A percentile compares a stretch with the other conserved stretches of the same genome.
Evolutionary conservation across 1,140 invertebrate species (phyloP).

Genomic region (Maconellicoccus hirsutus): DNA sequence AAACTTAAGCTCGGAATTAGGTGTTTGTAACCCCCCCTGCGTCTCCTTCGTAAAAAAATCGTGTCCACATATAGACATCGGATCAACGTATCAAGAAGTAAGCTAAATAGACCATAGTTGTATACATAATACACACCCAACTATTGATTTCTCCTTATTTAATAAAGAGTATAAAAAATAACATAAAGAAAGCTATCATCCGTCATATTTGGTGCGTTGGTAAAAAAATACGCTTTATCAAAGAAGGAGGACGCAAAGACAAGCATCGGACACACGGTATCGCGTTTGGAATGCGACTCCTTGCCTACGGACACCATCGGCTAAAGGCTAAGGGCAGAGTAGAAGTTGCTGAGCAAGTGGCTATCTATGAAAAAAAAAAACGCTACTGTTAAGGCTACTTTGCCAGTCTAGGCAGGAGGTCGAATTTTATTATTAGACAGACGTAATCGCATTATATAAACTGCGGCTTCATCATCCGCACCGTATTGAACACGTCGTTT

Average conservation of each 20-base stretch:
- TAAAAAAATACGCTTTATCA: constrained; percentile 6
- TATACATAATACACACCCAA: not conserved
- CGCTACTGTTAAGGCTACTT: constrained; percentile 20
- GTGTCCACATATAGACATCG: no score
- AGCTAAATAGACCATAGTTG: not conserved
- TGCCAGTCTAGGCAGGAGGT: constrained; percentile 13
- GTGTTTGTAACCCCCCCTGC: no score
- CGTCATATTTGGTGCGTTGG: not conserved
- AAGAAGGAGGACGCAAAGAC: not conserved
- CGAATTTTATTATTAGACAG: constrained; percentile 17
- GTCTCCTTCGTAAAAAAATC: no score
- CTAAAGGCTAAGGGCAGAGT: not conserved
- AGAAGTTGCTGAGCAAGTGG: constrained; percentile 19
- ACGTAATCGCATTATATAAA: constrained; percentile 20
- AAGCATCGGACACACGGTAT: constrained; percentile 11
- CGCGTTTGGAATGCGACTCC: not conserved
- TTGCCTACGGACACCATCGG: not conserved
- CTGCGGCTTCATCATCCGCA: constrained; percentile 14
- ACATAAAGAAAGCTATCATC: constrained; percentile 21
- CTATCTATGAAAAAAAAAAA: no score
- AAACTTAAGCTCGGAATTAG: not conserved
- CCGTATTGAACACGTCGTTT: constrained; percentile 15
- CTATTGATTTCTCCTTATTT: constrained; percentile 20
- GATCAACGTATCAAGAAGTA: no score
- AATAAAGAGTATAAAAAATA: not conserved